Evolutionary conservation across 2,888 invertebrate species (phyloP), one percentile per base, ranked within the genome.

Genomic region (Pteria penguin): DNA sequence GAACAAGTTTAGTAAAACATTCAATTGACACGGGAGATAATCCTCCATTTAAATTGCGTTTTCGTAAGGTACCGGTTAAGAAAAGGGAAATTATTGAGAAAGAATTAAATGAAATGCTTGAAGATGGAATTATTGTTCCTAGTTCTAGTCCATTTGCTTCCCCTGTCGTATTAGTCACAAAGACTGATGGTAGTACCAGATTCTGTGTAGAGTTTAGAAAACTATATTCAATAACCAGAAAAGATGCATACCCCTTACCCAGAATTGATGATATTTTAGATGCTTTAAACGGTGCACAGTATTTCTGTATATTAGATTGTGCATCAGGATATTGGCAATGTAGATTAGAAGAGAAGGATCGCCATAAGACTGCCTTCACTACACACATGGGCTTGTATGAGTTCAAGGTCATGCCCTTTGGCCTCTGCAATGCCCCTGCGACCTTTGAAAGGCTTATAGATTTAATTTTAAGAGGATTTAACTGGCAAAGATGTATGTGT

Each of bases 41-140:
- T n/a, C n/a, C n/a, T n/a, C n/a, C n/a, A n/a, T n/a, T n/a, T n/a
- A n/a, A n/a, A n/a, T 75, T 74, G 33, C 45, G 67, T 29, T 72
- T 72, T 8, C 33, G 76, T 31, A 45, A 69, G 8, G 79, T 79
- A 5, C 74, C 79, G 4, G 26, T 76, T 4, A 76, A 72, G 14
- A 74, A 45, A 61, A 74, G 76, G 11, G 71, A 61, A 0, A 72
- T 74, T 24, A 76, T 76, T n/a, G 76, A 74, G 33, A 45, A 72
- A 31, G 70, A 73, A 0, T 74, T 79, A 14, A 68, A 76, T 1
- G 67, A n/a, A 31, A 58, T 69, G 68, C 22, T 26, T 24, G 36
- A 72, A 18, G 68, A 75, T 24, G 72, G 72, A 0, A 67, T 78
- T 4, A 72, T 75, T 18, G 63, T 33, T 11, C 72, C 60, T 22